Base-by-base conservation (phyloP, 2,888 invertebrate species). In the Phorcus lineatus region DNA sequence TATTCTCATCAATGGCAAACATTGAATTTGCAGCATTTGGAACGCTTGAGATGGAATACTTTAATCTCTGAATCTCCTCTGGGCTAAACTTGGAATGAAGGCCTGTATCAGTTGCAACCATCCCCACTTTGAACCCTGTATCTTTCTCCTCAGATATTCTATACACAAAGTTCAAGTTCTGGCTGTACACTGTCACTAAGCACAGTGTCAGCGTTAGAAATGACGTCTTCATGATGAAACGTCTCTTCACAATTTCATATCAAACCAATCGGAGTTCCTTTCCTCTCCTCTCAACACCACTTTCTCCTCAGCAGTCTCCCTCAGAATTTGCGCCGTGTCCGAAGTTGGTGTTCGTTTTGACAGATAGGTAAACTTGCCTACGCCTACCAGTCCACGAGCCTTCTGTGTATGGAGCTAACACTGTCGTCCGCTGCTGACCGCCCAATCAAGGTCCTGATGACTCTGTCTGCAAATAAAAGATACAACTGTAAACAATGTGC, bases 101-200 rank as follows among this genome's bases (percentile, higher is more conserved):
- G 31, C 84, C 79, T 78, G 87, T 88, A 80, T 90, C 89, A 22
- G 86, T 77, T 7, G 89, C 88, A 28, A 90, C 86, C 79, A 88
- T 89, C 31, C 90, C 90, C 4, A 86, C 80, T 57, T 77, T 82
- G 0, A 83, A 76, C 3, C 80, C 82, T 0, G 55, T 66, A 0
- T 74, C 79, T 55, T 83, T 75, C 55, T 85, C 81, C 52, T 85
- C 85, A n/a, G 54, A n/a, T n/a, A 76, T 55, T 13, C 17, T 76
- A 31, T 55, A 76, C 31, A 54, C 76, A 17, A 36, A n/a, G n/a
- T 55, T 28, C 9, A 70, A 6, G 17, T 70, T 36, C 0, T 19
- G 31, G 36, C 70, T 19, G 40, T 36, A 40, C 70, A 70, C 70
- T 70, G 70, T 19, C 36, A 11, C 40, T 36, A 16, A 36, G 40